Conservation (phyloP, 2,888 invertebrate species). For the Carterocephalus palaemon region DNA sequence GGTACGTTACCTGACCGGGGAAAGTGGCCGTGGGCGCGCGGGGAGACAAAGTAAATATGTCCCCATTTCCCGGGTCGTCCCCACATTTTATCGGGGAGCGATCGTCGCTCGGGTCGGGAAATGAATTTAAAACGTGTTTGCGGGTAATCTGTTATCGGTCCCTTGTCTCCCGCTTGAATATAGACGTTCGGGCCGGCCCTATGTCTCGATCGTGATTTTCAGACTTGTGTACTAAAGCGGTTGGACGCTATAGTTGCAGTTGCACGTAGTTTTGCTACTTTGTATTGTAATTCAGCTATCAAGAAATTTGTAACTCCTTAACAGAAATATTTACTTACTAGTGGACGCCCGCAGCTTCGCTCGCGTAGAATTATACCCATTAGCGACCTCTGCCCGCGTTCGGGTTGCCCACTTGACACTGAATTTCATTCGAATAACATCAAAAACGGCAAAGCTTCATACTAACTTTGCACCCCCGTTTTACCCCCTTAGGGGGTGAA, state of each 20-base stretch:
- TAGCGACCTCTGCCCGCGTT: too few relatives aligned
- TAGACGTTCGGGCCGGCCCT: conserved; percentile 67
- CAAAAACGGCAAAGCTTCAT: too few relatives aligned
- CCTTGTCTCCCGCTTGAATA: conserved; percentile 75
- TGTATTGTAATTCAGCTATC: too few relatives aligned
- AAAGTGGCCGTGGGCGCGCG: conserved; percentile 68
- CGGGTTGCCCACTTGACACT: too few relatives aligned
- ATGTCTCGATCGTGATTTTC: conserved; percentile 63
- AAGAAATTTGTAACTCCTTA: too few relatives aligned
- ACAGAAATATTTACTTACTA: too few relatives aligned
- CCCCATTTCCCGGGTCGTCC: conserved; percentile 71
- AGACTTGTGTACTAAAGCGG: conserved; percentile 38
- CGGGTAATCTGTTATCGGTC: conserved; percentile 80
- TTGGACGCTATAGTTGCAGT: conserved; percentile 21
- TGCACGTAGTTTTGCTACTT: too few relatives aligned
- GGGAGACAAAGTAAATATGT: conserved; percentile 78
- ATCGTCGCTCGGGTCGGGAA: conserved; percentile 77
- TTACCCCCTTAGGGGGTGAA: too few relatives aligned
- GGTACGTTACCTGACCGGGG: conserved; percentile 73
- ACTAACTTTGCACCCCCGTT: too few relatives aligned
- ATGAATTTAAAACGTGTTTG: conserved; percentile 80
- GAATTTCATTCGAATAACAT: too few relatives aligned
- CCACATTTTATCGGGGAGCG: conserved; percentile 78
- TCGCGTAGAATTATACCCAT: too few relatives aligned
- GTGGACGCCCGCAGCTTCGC: too few relatives aligned